A percentile compares a stretch with the other conserved stretches of the same genome.
These are phyloP conservation scores for Siniperca knerii DNA, from an alignment of 2,113 vertebrate species.

Conservation along the genomic window DNA sequence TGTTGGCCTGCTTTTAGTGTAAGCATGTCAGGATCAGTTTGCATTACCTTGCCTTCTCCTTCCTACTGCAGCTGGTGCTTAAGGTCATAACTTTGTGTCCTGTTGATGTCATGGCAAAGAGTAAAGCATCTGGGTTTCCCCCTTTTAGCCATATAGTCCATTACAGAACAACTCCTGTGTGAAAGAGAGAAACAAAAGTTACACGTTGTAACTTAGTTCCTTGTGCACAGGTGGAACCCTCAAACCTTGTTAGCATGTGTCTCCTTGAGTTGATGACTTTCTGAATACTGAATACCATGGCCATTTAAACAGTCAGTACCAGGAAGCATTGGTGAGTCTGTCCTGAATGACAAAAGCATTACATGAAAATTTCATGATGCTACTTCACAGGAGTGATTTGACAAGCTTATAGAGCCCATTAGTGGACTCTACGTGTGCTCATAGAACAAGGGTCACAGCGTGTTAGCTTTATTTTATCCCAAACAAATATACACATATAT, in stretches of 20 bases:
- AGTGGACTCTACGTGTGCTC: not conserved
- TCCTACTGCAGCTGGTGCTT: not conserved
- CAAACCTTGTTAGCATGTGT: not conserved
- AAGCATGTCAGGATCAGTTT: not conserved
- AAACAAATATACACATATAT: not conserved
- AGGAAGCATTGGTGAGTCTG: conserved; percentile 7
- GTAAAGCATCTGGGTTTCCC: not conserved
- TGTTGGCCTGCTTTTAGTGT: not conserved
- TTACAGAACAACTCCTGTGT: not conserved
- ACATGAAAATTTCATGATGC: conserved; percentile 34
- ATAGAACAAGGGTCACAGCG: not conserved
- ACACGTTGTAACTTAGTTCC: not conserved
- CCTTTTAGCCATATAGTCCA: not conserved
- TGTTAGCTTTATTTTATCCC: conserved; percentile 1
- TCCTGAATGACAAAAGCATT: conserved; percentile 26
- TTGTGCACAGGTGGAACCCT: not conserved
- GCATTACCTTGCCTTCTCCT: not conserved
- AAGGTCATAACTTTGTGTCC: not conserved
- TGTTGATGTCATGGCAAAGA: not conserved
- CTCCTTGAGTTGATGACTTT: conserved; percentile 1
- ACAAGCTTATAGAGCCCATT: conserved; percentile 9
- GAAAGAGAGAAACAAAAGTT: not conserved
- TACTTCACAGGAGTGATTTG: conserved; percentile 29
- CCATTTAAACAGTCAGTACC: conserved; percentile 15
- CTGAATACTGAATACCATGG: conserved; percentile 9